Evolutionary conservation across 2,113 vertebrate species (phyloP).

Genomic region (Elephantulus edwardii): DNA sequence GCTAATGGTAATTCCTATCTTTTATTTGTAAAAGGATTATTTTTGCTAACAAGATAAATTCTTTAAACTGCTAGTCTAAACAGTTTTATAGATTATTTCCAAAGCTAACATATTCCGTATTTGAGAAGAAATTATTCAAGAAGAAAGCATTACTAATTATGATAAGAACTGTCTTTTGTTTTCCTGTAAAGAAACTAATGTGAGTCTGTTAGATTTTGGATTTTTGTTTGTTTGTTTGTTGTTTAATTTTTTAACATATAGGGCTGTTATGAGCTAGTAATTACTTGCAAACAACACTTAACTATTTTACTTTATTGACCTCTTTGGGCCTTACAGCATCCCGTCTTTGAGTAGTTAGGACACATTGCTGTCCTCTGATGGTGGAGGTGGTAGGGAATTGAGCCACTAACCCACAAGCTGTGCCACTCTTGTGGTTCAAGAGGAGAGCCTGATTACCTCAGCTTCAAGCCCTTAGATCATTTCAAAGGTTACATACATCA

Average conservation of each 20-base stretch:
- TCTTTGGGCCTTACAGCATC: not conserved
- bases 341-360: not conserved
- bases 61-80: not conserved
- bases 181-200: conserved; percentile 7
- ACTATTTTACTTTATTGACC: not conserved
- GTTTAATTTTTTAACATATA: not conserved
- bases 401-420: too few relatives aligned
- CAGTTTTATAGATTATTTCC: not conserved
- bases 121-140: conserved; percentile 29
- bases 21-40: not conserved
- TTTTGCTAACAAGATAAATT: conserved; percentile 10
- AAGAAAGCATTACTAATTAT: conserved; percentile 12
- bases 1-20: conserved; percentile 43
- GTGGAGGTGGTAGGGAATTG: not conserved
- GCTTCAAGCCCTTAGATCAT: too few relatives aligned
- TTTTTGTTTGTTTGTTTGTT: too few relatives aligned
- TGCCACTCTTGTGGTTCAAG: not conserved
- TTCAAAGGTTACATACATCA: too few relatives aligned
- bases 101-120: not conserved
- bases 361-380: not conserved
- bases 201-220: not conserved
- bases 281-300: not conserved
- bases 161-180: not conserved
- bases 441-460: not conserved
- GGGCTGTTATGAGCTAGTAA: not conserved